Evolutionary conservation across 2,888 invertebrate species (phyloP).

Genomic region (Drosophila mercatorum): DNA sequence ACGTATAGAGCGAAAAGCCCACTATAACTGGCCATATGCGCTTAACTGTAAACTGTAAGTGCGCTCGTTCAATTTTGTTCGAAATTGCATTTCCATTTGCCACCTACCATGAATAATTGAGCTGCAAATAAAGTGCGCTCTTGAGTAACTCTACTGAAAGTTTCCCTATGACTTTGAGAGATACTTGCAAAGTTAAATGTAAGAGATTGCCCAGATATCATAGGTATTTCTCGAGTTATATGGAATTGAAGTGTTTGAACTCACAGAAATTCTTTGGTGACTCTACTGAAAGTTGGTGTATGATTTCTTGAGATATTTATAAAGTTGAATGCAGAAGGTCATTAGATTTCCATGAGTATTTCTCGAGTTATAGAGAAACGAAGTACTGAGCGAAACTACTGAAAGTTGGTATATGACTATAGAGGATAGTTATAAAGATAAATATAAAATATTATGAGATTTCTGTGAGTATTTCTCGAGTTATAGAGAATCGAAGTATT

Average conservation of each 20-base stretch:
- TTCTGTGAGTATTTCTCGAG: not conserved
- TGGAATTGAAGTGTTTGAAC: not conserved
- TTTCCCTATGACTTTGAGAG: no score
- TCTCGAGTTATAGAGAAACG: not conserved
- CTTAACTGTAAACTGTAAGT: slow-evolving; percentile 3
- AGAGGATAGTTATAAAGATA: not conserved
- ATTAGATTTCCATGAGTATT: not conserved
- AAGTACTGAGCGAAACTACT: not conserved
- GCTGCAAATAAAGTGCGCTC: not conserved
- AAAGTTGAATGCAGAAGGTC: not conserved
- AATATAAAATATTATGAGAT: no score
- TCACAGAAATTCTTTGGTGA: not conserved
- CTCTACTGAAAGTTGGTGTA: not conserved
- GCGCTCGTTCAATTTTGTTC: slow-evolving; percentile 3
- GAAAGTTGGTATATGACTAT: not conserved
- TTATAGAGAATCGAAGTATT: not conserved
- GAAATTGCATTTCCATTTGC: slow-evolving; percentile 9
- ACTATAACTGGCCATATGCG: not conserved
- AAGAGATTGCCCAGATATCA: not conserved
- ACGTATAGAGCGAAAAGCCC: not conserved
- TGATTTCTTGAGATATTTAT: not conserved
- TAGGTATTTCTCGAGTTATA: not conserved
- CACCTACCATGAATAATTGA: slow-evolving; percentile 10
- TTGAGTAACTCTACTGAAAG: not conserved
- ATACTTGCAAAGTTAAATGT: not conserved